Percentiles rank a stretch among this genome's conserved stretches.
Evolutionary conservation across 2,888 invertebrate genomes (phyloP).

Genomic region (Polymixis flavicincta): DNA sequence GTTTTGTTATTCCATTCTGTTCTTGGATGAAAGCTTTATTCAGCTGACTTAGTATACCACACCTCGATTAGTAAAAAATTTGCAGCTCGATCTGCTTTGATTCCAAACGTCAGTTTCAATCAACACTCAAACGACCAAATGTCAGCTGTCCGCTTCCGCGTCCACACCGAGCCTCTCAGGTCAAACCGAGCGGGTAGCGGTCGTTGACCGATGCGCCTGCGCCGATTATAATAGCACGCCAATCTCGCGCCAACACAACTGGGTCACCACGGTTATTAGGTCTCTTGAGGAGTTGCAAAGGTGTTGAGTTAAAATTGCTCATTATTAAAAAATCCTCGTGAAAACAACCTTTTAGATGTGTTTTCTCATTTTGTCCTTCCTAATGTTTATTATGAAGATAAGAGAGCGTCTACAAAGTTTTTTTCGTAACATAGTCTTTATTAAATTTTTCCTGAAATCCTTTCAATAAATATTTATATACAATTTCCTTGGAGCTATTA

Average conservation of each 20-base stretch:
- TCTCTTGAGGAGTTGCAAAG: slow-evolving; percentile 12
- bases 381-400: not conserved
- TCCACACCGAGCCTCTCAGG: slow-evolving; percentile 23
- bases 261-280: slow-evolving; percentile 52
- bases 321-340: not conserved
- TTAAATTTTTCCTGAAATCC: not conserved
- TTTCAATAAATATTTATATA: not conserved
- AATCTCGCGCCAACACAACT: slow-evolving; percentile 62
- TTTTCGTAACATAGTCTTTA: not conserved
- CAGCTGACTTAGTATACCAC: not conserved
- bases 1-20: too few species aligned
- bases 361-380: too few species aligned
- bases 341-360: not conserved
- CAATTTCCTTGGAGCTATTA: not conserved
- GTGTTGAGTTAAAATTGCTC: slow-evolving; percentile 23
- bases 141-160: slow-evolving; percentile 54
- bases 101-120: slow-evolving; percentile 19
- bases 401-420: not conserved
- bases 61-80: not conserved
- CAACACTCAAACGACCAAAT: slow-evolving; percentile 25
- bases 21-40: not conserved
- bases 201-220: slow-evolving; percentile 61
- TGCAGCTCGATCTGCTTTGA: not conserved
- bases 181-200: slow-evolving; percentile 36
- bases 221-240: slow-evolving; percentile 53